Evolutionary conservation across 2,113 vertebrate genomes (phyloP).

Genomic region (Microcebus tavaratra): DNA sequence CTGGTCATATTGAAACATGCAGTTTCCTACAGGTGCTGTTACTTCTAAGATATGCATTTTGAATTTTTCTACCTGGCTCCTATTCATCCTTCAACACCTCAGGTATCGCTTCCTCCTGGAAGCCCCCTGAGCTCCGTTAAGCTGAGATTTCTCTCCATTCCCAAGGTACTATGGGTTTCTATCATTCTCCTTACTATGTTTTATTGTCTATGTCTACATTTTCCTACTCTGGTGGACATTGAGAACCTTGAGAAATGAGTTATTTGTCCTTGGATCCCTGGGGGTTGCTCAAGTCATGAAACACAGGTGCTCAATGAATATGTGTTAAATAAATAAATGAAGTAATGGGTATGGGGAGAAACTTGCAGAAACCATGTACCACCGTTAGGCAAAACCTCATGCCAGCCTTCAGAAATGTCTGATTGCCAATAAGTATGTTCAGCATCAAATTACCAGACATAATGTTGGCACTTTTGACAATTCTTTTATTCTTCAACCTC

Average conservation of each 20-base stretch:
- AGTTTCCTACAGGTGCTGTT: background rate
- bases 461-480: background rate
- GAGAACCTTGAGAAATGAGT: background rate
- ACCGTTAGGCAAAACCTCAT: background rate
- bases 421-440: background rate
- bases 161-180: background rate
- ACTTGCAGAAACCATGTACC: background rate
- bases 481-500: slow-evolving; percentile 31
- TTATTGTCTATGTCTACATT: background rate
- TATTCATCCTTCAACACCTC: background rate
- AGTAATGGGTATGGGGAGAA: background rate
- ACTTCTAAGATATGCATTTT: background rate
- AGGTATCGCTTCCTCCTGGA: background rate
- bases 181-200: background rate
- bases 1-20: background rate
- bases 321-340: background rate
- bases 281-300: background rate
- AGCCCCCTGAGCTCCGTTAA: background rate
- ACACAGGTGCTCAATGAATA: background rate
- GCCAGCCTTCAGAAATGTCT: background rate
- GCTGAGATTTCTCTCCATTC: background rate
- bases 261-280: background rate
- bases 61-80: background rate
- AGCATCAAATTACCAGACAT: background rate
- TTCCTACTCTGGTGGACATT: background rate